Base-by-base conservation (phyloP, 53 echinoderm and acorn worm species). In the Zoroaster sp. region DNA sequence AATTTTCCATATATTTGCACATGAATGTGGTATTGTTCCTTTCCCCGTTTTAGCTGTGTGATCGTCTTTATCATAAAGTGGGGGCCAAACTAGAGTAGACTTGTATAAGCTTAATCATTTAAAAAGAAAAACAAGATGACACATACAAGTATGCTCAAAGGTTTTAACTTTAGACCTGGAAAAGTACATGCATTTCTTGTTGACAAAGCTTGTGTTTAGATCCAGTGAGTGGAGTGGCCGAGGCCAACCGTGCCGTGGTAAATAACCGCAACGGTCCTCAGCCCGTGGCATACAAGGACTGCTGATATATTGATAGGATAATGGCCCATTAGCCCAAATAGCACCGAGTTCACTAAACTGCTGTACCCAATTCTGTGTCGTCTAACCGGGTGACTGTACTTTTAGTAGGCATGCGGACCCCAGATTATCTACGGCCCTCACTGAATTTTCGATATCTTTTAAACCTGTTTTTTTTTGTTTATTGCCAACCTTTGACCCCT, bases 241-340 rank as follows among this genome's bases (percentile, higher is more conserved):
- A 28, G 63, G 63, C 63, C 63, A 59, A 59, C 63, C 63, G 63
- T 28, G 21, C 63, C 23, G 25, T 15, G 28, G 23, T 59, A 28
- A 21, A 59, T 59, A 21, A 21, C 23, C 28, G 23, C 10, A 28
- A 21, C 63, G 23, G 23, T 25, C 8, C 63, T 25, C 63, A 59
- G 63, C 63, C 63, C 28, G 63, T 59, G 63, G 63, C 63, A 59
- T 21, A 59, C 63, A 21, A 59, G 30, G 0, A 59, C 63, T 36
- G 40, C 78, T 78, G 78, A 59, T 54, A 78, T 78, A 78, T 55
- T 78, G 78, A 78, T 78, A 78, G 78, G 55, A 54, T 78, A 78
- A 78, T 78, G 38, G 78, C 10, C 78, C 78, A 78, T 78, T 78
- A 78, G 78, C 78, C 78, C 40, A 78, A 36, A 78, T 78, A 78